These are phyloP conservation scores for Latrodectus geometricus DNA, from an alignment of 1,140 invertebrate species.

Conservation along the genomic window DNA sequence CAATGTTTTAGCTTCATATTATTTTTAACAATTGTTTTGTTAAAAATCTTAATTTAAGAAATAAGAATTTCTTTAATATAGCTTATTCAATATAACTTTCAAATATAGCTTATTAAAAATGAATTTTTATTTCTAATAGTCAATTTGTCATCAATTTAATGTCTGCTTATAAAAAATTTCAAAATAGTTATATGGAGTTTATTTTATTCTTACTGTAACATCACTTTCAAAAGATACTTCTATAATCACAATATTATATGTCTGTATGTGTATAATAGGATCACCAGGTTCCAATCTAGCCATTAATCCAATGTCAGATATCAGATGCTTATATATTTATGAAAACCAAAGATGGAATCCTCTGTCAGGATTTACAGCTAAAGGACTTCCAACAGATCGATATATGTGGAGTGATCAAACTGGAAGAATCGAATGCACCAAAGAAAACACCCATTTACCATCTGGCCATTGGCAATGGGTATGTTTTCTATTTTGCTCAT, in stretches of 20 bases:
- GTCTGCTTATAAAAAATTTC: neutral
- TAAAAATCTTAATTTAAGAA: too few species aligned
- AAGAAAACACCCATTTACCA: constrained; percentile 85
- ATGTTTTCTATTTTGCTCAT: constrained; percentile 63
- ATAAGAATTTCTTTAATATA: too few species aligned
- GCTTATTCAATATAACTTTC: too few species aligned
- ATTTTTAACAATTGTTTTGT: too few species aligned
- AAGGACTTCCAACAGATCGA: constrained; percentile 86
- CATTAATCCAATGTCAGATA: constrained; percentile 83
- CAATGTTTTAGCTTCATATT: too few species aligned
- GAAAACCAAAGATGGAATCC: constrained; percentile 96
- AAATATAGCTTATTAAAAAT: too few species aligned
- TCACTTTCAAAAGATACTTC: too few species aligned
- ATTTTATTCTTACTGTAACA: neutral
- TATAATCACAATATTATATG: too few species aligned
- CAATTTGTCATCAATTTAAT: neutral
- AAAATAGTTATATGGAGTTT: neutral
- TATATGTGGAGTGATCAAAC: constrained; percentile 84
- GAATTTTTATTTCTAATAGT: too few species aligned
- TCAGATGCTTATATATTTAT: constrained; percentile 86
- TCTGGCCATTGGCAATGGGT: constrained; percentile 92
- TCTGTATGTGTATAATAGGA: constrained; percentile 68
- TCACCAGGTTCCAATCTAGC: constrained; percentile 76
- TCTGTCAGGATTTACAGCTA: constrained; percentile 85
- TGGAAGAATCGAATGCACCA: constrained; percentile 82